Evolutionary conservation across 2,113 vertebrate genomes (phyloP).

Genomic region (Clinocottus analis): DNA sequence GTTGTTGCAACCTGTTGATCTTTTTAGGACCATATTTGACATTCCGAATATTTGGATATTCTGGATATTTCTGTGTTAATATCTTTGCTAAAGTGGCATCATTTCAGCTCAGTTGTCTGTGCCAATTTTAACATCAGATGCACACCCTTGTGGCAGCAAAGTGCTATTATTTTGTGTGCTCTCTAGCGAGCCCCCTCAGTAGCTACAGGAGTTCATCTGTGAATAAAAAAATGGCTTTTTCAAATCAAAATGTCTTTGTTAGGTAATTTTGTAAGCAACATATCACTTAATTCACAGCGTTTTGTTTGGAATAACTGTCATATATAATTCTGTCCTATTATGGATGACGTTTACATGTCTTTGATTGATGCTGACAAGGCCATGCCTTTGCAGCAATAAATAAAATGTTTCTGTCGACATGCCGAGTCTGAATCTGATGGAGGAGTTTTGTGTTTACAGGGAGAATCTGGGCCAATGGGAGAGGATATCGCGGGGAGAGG

Average conservation of each 20-base stretch:
- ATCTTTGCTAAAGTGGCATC: background rate
- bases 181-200: background rate
- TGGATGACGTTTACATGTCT: background rate
- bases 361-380: background rate
- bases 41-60: background rate
- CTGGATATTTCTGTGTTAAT: background rate
- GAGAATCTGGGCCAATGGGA: constrained; percentile 97
- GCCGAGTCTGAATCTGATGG: constrained; percentile 5
- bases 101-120: too few species aligned
- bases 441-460: constrained; percentile 77
- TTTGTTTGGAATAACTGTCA: background rate
- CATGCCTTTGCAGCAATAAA: background rate
- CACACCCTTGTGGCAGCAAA: constrained; percentile 52
- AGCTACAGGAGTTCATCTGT: background rate
- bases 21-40: background rate
- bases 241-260: background rate
- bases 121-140: background rate
- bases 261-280: background rate
- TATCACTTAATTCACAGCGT: background rate
- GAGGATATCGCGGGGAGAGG: constrained; percentile 90
- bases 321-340: background rate
- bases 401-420: background rate
- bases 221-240: background rate
- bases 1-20: background rate
- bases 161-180: constrained; percentile 4